Conservation (phyloP, 2,113 vertebrate species). For the Rhizomys pruinosus region DNA sequence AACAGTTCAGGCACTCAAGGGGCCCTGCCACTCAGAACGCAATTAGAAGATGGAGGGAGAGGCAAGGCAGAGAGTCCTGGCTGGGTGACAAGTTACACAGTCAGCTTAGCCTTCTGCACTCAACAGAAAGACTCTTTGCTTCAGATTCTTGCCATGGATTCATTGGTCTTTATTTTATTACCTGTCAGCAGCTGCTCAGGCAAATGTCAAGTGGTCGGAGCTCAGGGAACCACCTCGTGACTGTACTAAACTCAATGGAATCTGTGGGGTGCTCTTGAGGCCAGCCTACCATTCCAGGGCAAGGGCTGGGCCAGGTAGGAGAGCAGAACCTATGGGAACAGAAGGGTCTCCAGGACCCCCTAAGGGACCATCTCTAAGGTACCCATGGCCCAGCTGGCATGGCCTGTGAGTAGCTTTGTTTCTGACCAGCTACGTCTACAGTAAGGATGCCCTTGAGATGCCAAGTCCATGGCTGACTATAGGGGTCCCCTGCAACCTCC, state of each 20-base stretch:
- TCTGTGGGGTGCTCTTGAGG: neutral
- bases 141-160: slow-evolving; percentile 61
- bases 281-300: neutral
- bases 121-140: slow-evolving; percentile 56
- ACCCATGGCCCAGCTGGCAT: neutral
- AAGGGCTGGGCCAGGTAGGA: neutral
- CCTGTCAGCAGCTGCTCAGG: slow-evolving; percentile 63
- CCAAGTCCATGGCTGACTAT: neutral
- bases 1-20: neutral
- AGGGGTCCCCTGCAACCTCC: neutral
- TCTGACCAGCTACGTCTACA: neutral
- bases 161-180: slow-evolving; percentile 71
- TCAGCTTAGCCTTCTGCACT: slow-evolving; percentile 5
- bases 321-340: neutral
- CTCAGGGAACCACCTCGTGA: neutral
- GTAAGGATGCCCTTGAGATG: neutral
- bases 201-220: neutral
- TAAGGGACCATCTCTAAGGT: neutral
- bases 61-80: slow-evolving; percentile 22
- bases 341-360: neutral
- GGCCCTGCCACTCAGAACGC: slow-evolving; percentile 26
- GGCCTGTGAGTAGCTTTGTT: neutral
- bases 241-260: neutral
- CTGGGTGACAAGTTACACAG: slow-evolving; percentile 59
- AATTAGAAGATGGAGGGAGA: neutral